A percentile compares a stretch with the other conserved stretches of the same genome.
Conservation (phyloP, 2,888 invertebrate species). For the Microctonus aethiopoides region DNA sequence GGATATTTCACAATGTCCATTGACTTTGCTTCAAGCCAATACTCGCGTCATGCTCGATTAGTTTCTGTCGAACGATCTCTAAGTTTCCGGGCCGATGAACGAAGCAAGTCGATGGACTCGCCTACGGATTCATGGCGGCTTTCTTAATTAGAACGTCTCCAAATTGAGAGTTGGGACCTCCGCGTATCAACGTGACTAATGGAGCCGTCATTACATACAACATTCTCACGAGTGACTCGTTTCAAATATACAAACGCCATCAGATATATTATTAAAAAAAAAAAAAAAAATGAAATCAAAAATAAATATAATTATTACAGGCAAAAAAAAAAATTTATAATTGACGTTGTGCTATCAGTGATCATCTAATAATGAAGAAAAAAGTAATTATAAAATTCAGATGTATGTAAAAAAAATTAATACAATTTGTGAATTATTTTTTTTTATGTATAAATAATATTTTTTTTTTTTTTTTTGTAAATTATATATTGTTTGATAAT, state of each 20-base stretch:
- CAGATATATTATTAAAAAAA: neutral
- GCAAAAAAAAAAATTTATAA: neutral
- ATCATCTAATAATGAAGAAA: too few relatives aligned
- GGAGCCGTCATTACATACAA: slow-evolving; percentile 4
- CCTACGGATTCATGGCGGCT: slow-evolving; percentile 1
- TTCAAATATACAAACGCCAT: slow-evolving; percentile 1
- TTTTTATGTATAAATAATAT: too few relatives aligned
- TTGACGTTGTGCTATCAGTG: too few relatives aligned
- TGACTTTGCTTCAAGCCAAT: slow-evolving; percentile 3
- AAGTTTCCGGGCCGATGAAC: slow-evolving; percentile 32
- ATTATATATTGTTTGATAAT: too few relatives aligned
- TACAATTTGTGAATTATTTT: too few relatives aligned
- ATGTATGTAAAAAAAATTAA: too few relatives aligned
- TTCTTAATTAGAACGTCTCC: slow-evolving; percentile 33
- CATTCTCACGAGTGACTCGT: slow-evolving; percentile 31
- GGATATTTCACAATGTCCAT: slow-evolving; percentile 17
- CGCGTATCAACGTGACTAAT: slow-evolving; percentile 28
- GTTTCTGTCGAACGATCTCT: slow-evolving; percentile 27
- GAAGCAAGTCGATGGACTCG: slow-evolving; percentile 12
- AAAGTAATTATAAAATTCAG: too few relatives aligned
- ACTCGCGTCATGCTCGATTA: slow-evolving; percentile 33
- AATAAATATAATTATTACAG: neutral
- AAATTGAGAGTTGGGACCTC: slow-evolving; percentile 5
- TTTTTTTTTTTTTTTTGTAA: too few relatives aligned
- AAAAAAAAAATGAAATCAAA: neutral